These are phyloP conservation scores for Nudaria mundana DNA, from an alignment of 2,888 invertebrate genomes.

Conservation along the genomic window DNA sequence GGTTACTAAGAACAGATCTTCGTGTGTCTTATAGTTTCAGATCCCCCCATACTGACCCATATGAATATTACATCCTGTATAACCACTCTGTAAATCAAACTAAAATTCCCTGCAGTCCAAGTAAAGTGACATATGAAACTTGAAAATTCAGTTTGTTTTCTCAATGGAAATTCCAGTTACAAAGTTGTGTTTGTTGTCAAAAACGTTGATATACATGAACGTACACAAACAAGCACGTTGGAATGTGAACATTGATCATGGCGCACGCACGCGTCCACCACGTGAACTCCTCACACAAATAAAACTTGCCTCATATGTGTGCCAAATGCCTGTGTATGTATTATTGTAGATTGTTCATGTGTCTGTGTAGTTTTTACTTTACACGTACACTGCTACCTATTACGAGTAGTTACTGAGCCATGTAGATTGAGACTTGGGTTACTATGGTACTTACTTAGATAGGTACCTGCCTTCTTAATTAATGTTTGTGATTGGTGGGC, in stretches of 20 bases:
- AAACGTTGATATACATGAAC: slow-evolving; percentile 28
- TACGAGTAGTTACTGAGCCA: slow-evolving; percentile 13
- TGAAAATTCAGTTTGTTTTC: no score
- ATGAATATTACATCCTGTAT: no score
- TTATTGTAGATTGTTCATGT: slow-evolving; percentile 38
- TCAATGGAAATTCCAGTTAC: slow-evolving; percentile 14
- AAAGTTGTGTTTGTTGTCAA: slow-evolving; percentile 24
- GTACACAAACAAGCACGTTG: slow-evolving; percentile 54
- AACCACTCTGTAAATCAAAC: no score
- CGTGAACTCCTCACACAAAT: slow-evolving; percentile 47
- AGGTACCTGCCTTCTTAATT: no score
- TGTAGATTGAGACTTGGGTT: slow-evolving; percentile 37
- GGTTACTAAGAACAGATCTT: no score
- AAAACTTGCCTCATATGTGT: slow-evolving; percentile 33
- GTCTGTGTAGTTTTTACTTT: slow-evolving; percentile 37
- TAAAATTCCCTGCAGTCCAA: no score
- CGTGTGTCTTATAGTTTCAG: no score
- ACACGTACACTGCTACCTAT: no score
- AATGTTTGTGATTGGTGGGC: no score
- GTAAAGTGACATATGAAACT: no score
- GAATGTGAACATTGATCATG: slow-evolving; percentile 68
- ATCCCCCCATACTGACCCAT: no score
- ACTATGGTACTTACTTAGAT: slow-evolving; percentile 15
- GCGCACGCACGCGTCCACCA: slow-evolving; percentile 44
- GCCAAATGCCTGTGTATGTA: slow-evolving; percentile 51